phyloP scores from a whole-genome alignment of 2,888 invertebrate species.

The Stenotaenia linearis region DNA sequence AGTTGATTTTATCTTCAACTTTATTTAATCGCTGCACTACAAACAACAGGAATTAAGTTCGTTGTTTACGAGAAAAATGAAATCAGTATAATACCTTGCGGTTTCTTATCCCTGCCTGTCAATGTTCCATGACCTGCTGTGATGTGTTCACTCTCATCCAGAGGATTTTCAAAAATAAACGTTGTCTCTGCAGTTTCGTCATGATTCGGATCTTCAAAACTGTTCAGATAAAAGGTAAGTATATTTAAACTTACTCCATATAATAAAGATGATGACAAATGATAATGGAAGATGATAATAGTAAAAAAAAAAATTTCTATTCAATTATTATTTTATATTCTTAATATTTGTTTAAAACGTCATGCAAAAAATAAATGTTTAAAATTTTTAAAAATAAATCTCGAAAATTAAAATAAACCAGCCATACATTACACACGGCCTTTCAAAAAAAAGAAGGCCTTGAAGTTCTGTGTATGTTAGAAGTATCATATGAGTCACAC shows the following conservation, averaged over 20 bases:
- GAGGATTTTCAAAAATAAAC: conserved; percentile 33
- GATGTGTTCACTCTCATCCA: conserved; percentile 30
- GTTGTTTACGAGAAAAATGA: too few relatives aligned
- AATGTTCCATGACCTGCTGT: conserved; percentile 30
- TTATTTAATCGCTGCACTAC: conserved; percentile 7
- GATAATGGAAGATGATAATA: background rate
- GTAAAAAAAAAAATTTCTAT: background rate
- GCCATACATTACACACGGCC: background rate
- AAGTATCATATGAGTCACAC: conserved; percentile 10
- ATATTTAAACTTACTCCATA: background rate
- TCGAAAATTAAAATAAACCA: background rate
- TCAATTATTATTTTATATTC: background rate
- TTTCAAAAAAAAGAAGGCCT: background rate
- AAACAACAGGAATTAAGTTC: background rate
- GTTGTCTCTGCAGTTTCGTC: conserved; percentile 34
- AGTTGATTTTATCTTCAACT: background rate
- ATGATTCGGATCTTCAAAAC: conserved; percentile 32
- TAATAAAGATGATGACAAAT: background rate
- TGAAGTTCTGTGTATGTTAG: conserved; percentile 6
- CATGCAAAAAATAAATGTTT: background rate
- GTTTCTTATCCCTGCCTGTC: conserved; percentile 29
- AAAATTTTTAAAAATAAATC: background rate
- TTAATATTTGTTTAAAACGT: background rate
- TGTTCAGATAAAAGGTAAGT: background rate
- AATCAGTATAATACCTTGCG: conserved; percentile 30